Base-by-base conservation (phyloP, 2,113 vertebrate genomes). In the Gymnorhina tibicen region DNA sequence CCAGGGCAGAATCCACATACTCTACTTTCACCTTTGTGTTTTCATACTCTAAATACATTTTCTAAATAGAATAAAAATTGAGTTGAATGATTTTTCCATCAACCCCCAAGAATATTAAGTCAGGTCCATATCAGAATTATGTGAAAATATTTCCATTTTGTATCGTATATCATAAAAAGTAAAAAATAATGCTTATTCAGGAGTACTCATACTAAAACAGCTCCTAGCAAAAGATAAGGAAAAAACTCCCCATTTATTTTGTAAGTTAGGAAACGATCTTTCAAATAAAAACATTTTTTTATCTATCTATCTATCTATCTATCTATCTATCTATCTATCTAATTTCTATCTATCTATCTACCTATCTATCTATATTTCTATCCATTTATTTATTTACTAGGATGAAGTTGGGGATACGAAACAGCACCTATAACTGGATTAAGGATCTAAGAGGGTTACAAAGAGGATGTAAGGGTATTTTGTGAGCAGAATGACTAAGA, bases 381-480 rank as follows among this genome's bases (percentile, higher is more conserved):
- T 58, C 41, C 27, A 22, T 69, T 9, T 49, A 13, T 68, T 12
- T 92, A 11, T 92, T 74, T 84, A 74, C 59, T 53, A 44, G 28
- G 27, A 70, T 93, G 35, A 79, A 66, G 41, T 0, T 74, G 21
- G 13, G 18, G 18, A 59, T 64, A 74, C 68, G 67, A 41, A 93
- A 69, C 60, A 80, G 53, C 62, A 41, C 49, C 70, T 82, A 1
- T 91, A 92, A 90, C 32, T 82, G 75, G 95, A 89, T 96, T 93
- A 94, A 60, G 60, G 22, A 30, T 74, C 32, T 91, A 91, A 96
- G 89, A 93, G 74, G 55, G 60, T 95, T 93, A 87, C 66, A 2
- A 5, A 81, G 73, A 78, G 75, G 78, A 94, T 93, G 28, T 50
- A 62, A 77, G 11, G 24, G 23, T 74, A 56, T 44, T 92, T 62